Conservation (phyloP, 2,797 vertebrate genomes). For the Pitangus sulphuratus region DNA sequence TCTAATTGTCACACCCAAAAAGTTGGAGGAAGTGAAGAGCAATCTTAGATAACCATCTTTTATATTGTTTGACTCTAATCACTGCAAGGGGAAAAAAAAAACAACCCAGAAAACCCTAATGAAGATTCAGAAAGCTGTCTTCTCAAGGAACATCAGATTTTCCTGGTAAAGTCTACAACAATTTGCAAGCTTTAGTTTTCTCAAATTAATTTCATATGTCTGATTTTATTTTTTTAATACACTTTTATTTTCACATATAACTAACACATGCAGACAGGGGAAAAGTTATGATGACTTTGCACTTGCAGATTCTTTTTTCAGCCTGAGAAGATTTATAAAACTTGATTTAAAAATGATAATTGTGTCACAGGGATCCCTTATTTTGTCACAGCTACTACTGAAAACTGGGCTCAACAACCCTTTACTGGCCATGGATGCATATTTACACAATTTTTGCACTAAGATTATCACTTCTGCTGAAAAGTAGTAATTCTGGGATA, state of each 20-base stretch:
- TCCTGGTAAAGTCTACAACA: not conserved
- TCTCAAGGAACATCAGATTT: not conserved
- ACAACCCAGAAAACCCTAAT: not conserved
- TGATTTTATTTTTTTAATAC: not conserved
- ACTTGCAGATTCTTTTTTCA: not conserved
- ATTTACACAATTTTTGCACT: not conserved
- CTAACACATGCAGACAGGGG: not conserved
- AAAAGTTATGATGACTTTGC: not conserved
- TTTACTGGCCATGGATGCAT: not conserved
- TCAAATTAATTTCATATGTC: not conserved
- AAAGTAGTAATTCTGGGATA: not conserved
- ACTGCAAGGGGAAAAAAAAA: accelerated
- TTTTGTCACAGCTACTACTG: not conserved
- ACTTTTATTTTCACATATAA: not conserved
- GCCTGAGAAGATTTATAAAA: not conserved
- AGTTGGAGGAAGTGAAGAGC: not conserved
- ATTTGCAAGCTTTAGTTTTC: not conserved
- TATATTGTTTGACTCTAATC: not conserved
- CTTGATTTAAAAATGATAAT: not conserved
- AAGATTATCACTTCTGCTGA: not conserved
- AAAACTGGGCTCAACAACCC: not conserved
- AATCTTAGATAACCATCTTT: not conserved
- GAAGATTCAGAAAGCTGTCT: not conserved
- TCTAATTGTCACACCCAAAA: not conserved
- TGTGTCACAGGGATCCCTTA: not conserved